These are phyloP conservation scores for Zygogramma bicolorata DNA, from an alignment of 2,888 invertebrate species.

Conservation along the genomic window DNA sequence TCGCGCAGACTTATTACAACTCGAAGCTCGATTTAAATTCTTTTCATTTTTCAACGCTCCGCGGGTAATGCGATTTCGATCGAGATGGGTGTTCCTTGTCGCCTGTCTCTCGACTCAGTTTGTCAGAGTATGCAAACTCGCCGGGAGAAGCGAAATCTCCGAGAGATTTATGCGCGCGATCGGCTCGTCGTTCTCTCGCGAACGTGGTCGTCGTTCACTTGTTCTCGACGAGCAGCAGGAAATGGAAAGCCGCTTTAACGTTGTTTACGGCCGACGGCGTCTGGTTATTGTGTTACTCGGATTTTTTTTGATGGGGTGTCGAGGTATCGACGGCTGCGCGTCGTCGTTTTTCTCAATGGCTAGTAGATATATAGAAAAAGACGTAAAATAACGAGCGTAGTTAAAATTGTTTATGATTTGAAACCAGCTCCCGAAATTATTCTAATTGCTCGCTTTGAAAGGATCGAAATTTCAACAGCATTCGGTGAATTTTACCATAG, in stretches of 20 bases:
- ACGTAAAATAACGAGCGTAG: no score
- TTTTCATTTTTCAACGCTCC: slow-evolving; percentile 59
- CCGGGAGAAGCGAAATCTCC: slow-evolving; percentile 41
- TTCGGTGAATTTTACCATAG: no score
- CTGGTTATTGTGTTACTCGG: not conserved
- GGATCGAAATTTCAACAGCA: no score
- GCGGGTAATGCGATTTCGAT: slow-evolving; percentile 59
- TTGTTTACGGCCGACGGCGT: slow-evolving; percentile 11
- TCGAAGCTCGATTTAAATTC: slow-evolving; percentile 58
- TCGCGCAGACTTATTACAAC: slow-evolving; percentile 39
- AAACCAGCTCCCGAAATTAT: no score
- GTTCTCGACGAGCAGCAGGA: slow-evolving; percentile 15
- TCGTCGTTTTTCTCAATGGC: not conserved
- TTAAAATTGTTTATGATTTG: no score
- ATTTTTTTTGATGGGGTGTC: not conserved
- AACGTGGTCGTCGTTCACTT: slow-evolving; percentile 21
- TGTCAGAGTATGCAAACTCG: slow-evolving; percentile 51
- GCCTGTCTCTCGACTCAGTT: slow-evolving; percentile 51
- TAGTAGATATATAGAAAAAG: no score
- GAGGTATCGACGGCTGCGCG: not conserved
- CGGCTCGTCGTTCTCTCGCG: slow-evolving; percentile 19
- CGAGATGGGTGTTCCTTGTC: slow-evolving; percentile 61
- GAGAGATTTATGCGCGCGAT: slow-evolving; percentile 43
- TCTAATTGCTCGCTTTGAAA: no score
- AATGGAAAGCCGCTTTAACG: slow-evolving; percentile 6